These are phyloP conservation scores for Leptoclinus maculatus DNA, from an alignment of 2,797 vertebrate species.

Conservation along the genomic window DNA sequence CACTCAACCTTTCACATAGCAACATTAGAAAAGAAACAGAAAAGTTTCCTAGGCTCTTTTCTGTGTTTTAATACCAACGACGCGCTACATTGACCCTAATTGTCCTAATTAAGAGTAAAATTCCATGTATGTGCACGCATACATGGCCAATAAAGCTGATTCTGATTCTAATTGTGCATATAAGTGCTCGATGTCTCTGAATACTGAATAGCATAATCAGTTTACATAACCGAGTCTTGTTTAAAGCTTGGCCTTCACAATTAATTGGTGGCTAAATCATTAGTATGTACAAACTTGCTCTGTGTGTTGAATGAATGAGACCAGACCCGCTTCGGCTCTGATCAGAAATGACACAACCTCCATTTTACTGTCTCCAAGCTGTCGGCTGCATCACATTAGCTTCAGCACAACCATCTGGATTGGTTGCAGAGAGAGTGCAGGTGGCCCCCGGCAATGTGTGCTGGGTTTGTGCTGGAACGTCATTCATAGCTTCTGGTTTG, in stretches of 20 bases:
- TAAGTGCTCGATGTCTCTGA: conserved; percentile 4
- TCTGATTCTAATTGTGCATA: conserved; percentile 11
- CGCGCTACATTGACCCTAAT: conserved; percentile 19
- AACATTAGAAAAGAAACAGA: not conserved
- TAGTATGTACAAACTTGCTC: conserved; percentile 32
- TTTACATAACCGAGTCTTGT: conserved; percentile 23
- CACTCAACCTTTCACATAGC: not conserved
- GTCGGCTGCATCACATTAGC: conserved; percentile 47
- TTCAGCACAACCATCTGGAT: conserved; percentile 24
- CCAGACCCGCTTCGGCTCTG: conserved; percentile 36
- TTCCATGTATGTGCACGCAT: too few relatives aligned
- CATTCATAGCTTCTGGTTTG: conserved; percentile 31
- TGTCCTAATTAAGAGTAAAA: too few relatives aligned
- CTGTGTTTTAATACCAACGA: conserved; percentile 21
- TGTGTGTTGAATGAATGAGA: conserved; percentile 29
- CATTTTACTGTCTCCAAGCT: conserved; percentile 31
- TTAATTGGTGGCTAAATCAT: conserved; percentile 29
- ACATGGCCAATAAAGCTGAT: too few relatives aligned
- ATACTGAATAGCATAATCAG: conserved; percentile 27
- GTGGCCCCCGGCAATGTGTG: conserved; percentile 24
- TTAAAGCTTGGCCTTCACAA: conserved; percentile 25
- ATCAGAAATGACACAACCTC: conserved; percentile 48
- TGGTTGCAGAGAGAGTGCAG: conserved; percentile 17
- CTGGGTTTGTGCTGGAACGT: conserved; percentile 48
- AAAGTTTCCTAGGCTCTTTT: not conserved